These are phyloP conservation scores for Poecilobothrus nobilitatus DNA, from an alignment of 2,888 invertebrate genomes.

Conservation along the genomic window DNA sequence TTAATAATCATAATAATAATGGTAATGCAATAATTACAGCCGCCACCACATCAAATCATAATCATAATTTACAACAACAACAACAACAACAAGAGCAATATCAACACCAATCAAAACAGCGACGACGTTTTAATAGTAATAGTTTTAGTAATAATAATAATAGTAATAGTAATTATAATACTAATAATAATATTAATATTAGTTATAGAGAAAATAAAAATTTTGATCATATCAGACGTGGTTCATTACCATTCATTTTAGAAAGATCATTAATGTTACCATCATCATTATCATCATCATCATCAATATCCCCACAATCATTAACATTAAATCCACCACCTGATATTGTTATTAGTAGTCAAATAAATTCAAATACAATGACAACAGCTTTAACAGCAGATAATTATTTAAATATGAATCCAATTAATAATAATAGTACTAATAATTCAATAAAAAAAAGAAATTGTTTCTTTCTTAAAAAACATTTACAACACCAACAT, in stretches of 20 bases:
- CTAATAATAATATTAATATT: not conserved
- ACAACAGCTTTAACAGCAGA: not conserved
- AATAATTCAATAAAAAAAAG: not conserved
- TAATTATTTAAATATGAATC: not conserved
- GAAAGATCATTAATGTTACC: constrained; percentile 5
- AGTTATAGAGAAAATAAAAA: not conserved
- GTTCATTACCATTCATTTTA: constrained; percentile 1
- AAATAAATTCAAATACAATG: constrained; percentile 4
- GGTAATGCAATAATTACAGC: constrained; percentile 26
- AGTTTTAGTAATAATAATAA: constrained; percentile 16
- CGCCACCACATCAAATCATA: constrained; percentile 27
- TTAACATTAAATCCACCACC: constrained; percentile 5
- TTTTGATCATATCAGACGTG: constrained; percentile 1
- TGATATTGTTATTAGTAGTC: constrained; percentile 9
- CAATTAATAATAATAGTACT: not conserved
- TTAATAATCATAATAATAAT: constrained; percentile 24
- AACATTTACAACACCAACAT: not conserved
- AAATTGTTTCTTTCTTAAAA: not conserved
- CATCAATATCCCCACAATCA: not conserved
- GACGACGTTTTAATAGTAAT: constrained; percentile 13
- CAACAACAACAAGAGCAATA: constrained; percentile 32
- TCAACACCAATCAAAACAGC: constrained; percentile 29
- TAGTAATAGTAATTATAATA: not conserved
- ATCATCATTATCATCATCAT: not conserved
- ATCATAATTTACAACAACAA: constrained; percentile 22